These are phyloP conservation scores for Agriopis aurantiaria DNA, from an alignment of 2,888 invertebrate species.

Conservation along the genomic window DNA sequence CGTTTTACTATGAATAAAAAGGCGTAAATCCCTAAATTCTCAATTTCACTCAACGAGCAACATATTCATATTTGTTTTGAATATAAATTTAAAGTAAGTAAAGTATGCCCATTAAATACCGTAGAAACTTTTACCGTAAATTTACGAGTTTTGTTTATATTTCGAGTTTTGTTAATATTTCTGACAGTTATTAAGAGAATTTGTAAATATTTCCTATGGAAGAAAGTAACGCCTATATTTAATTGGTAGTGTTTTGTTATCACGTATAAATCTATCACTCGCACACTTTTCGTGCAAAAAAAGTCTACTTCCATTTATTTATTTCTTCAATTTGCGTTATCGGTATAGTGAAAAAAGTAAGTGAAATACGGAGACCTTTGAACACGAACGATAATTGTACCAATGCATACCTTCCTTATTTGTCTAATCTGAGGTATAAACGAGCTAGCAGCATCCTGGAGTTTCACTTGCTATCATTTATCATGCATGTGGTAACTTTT, in stretches of 20 bases:
- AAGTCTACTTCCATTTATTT: too few relatives aligned
- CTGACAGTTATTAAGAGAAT: conserved; percentile 11
- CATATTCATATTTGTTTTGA: conserved; percentile 1
- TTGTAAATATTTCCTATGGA: not conserved
- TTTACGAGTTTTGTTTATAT: not conserved
- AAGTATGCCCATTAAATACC: not conserved
- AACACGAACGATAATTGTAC: too few relatives aligned
- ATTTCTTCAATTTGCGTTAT: too few relatives aligned
- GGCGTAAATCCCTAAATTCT: conserved; percentile 6
- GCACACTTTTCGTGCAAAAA: too few relatives aligned
- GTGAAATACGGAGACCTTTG: too few relatives aligned
- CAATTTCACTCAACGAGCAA: conserved; percentile 1
- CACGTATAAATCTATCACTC: not conserved
- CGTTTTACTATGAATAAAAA: conserved; percentile 17
- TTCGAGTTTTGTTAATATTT: conserved; percentile 3
- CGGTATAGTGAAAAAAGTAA: too few relatives aligned
- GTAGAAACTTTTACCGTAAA: conserved; percentile 10
- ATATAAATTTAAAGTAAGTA: conserved; percentile 1
- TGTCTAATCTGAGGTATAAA: too few relatives aligned
- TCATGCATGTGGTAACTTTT: too few relatives aligned
- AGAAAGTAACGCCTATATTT: not conserved
- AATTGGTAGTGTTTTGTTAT: not conserved
- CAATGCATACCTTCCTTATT: too few relatives aligned
- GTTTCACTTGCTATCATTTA: too few relatives aligned
- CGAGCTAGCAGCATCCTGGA: too few relatives aligned